A percentile compares a stretch with the other conserved stretches of the same genome.
These are phyloP conservation scores for Hypotaenidia philippensis DNA, from an alignment of 2,797 vertebrate genomes.

Conservation along the genomic window DNA sequence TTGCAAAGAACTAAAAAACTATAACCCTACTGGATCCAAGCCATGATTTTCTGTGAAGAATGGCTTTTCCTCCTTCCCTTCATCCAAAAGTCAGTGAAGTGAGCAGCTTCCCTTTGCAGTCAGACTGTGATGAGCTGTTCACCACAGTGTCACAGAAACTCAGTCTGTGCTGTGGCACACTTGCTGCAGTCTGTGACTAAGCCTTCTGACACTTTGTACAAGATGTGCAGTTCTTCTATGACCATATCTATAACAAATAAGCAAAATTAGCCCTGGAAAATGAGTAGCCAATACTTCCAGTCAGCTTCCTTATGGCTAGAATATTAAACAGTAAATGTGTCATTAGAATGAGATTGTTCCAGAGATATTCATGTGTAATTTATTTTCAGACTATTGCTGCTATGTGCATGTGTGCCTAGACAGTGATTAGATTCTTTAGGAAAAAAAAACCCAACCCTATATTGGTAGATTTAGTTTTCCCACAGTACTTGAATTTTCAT, in stretches of 20 bases:
- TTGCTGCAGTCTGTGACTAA: not conserved
- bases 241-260: not conserved
- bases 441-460: not conserved
- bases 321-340: conserved; percentile 17
- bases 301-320: conserved; percentile 6
- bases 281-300: not conserved
- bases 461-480: not conserved
- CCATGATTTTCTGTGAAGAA: not conserved
- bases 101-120: not conserved
- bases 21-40: not conserved
- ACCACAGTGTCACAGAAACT: not conserved
- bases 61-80: not conserved
- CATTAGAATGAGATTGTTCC: conserved; percentile 19
- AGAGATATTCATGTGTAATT: conserved; percentile 13
- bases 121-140: not conserved
- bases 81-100: not conserved
- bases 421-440: not conserved
- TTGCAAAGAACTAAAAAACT: not conserved
- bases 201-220: not conserved
- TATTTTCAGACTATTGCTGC: not conserved
- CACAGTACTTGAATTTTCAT: not conserved
- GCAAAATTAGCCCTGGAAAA: not conserved
- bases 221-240: not conserved
- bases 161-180: not conserved
- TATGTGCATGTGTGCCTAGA: not conserved